phyloP scores from a whole-genome alignment of 2,797 vertebrate genomes.

The Coregonus sp. region DNA sequence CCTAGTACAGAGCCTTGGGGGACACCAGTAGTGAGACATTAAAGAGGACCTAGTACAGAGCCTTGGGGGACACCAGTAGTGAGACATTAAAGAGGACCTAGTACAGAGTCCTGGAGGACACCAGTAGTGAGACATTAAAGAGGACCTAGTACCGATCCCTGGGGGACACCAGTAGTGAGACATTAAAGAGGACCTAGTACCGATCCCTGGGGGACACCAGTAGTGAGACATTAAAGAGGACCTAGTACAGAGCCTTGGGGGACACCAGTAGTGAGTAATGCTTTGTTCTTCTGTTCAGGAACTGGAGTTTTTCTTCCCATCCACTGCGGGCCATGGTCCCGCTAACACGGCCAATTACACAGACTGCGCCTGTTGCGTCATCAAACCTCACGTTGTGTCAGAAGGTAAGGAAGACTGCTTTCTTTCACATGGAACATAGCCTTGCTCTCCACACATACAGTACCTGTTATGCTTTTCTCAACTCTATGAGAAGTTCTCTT shows the following conservation, averaged over 20 bases:
- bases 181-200: too few relatives aligned
- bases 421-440: neutral
- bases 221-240: too few relatives aligned
- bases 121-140: too few relatives aligned
- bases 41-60: too few relatives aligned
- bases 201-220: too few relatives aligned
- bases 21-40: neutral
- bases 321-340: constrained; percentile 82
- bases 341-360: constrained; percentile 83
- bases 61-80: too few relatives aligned
- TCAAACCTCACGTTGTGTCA: constrained; percentile 81
- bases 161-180: too few relatives aligned
- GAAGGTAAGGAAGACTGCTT: constrained; percentile 78
- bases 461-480: neutral
- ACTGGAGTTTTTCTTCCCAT: constrained; percentile 93
- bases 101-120: too few relatives aligned
- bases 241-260: neutral
- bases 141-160: too few relatives aligned
- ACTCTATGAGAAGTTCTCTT: neutral
- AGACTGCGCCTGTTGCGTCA: constrained; percentile 88
- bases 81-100: too few relatives aligned
- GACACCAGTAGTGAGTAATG: neutral
- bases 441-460: too few relatives aligned
- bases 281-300: constrained; percentile 77
- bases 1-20: neutral